Conservation (phyloP, 92 coral and sea anemone species). For the Virgularia gustaviana region DNA sequence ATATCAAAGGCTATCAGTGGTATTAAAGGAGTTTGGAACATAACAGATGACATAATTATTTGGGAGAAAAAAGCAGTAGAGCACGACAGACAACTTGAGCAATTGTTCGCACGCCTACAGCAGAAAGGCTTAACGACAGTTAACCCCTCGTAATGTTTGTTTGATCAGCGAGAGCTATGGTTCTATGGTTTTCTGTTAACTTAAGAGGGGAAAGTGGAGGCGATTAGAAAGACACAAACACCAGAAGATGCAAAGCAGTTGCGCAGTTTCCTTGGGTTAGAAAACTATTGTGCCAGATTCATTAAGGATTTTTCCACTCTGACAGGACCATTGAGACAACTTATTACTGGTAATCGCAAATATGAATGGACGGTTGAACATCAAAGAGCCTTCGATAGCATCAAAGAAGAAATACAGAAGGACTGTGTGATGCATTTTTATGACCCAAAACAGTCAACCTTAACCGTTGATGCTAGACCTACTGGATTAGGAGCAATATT, state of each 20-base stretch:
- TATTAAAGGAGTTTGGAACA: constrained; percentile 51
- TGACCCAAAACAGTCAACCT: constrained; percentile 43
- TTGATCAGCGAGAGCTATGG: constrained; percentile 25
- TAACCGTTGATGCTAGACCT: constrained; percentile 44
- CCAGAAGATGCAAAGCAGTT: constrained; percentile 26
- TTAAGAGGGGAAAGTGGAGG: constrained; percentile 13
- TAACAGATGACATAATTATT: constrained; percentile 43
- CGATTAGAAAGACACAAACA: constrained; percentile 8
- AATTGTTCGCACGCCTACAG: constrained; percentile 20
- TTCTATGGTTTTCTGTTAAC: constrained; percentile 25
- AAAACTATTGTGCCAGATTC: constrained; percentile 38
- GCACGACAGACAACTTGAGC: constrained; percentile 24
- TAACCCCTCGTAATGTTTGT: constrained; percentile 9
- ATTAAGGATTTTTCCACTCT: constrained; percentile 35
- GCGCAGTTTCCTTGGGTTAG: constrained; percentile 31
- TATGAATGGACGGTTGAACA: constrained; percentile 22
- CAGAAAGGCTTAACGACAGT: constrained; percentile 35
- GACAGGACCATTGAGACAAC: constrained; percentile 30
- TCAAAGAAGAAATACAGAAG: constrained; percentile 24
- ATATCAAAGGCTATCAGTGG: constrained; percentile 47
- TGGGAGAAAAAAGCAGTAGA: constrained; percentile 34
- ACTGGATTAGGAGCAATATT: constrained; percentile 43
- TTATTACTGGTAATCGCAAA: neutral
- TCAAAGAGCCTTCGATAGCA: neutral
- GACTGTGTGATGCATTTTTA: constrained; percentile 53